Conservation (phyloP, 2,797 vertebrate species). For the Dermochelys coriacea region DNA sequence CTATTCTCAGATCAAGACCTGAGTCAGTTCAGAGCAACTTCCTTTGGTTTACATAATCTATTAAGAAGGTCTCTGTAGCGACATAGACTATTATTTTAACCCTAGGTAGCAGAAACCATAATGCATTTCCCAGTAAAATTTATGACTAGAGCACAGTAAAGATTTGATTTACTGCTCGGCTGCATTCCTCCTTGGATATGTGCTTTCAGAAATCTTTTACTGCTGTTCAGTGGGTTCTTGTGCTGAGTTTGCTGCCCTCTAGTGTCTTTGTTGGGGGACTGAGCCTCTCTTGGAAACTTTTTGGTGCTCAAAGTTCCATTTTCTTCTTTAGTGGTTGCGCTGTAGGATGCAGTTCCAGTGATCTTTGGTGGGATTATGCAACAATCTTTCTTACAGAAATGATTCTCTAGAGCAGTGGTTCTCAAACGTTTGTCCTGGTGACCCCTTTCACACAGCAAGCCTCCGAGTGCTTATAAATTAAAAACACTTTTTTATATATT, state of each 20-base stretch:
- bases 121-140: neutral
- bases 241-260: slow-evolving; percentile 44
- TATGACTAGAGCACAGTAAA: neutral
- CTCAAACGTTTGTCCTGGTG: too few species aligned
- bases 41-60: slow-evolving; percentile 12
- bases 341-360: neutral
- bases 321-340: neutral
- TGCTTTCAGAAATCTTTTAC: neutral
- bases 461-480: too few species aligned
- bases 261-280: neutral
- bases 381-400: slow-evolving; percentile 34
- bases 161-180: neutral
- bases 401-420: slow-evolving; percentile 7
- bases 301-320: neutral
- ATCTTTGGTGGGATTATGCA: slow-evolving; percentile 4
- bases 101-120: neutral
- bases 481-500: too few species aligned
- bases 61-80: slow-evolving; percentile 29
- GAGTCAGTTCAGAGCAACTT: slow-evolving; percentile 13
- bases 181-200: neutral
- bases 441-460: too few species aligned
- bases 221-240: neutral
- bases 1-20: slow-evolving; percentile 28
- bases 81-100: neutral
- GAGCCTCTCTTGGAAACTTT: neutral